These are phyloP conservation scores for Lasioglossum lativentre DNA, from an alignment of 2,888 invertebrate genomes.

Conservation along the genomic window DNA sequence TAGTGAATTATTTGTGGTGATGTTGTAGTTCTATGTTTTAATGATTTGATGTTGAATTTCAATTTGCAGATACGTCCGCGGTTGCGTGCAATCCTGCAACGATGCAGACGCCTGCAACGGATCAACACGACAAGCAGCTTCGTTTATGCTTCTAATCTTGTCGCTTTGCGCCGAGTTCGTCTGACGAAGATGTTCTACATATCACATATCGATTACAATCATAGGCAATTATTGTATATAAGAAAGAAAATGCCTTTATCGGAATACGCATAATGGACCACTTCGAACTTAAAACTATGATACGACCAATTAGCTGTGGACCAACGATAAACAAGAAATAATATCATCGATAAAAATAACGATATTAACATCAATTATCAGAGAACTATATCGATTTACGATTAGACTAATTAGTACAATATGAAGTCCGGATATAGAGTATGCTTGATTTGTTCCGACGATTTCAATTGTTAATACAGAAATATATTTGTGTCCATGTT, in stretches of 20 bases:
- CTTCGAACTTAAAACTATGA: constrained; percentile 39
- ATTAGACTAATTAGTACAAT: constrained; percentile 32
- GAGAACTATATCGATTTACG: constrained; percentile 10
- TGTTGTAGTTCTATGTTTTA: neutral
- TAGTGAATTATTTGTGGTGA: neutral
- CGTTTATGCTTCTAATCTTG: constrained; percentile 62
- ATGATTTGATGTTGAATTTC: neutral
- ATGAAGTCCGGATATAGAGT: constrained; percentile 14
- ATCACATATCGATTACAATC: constrained; percentile 26
- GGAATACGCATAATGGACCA: constrained; percentile 40
- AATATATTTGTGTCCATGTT: neutral
- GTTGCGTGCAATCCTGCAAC: constrained; percentile 97
- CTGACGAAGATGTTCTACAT: constrained; percentile 23
- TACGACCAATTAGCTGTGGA: constrained; percentile 60
- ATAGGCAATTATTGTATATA: constrained; percentile 49
- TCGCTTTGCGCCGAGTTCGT: constrained; percentile 64
- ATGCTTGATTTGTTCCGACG: neutral
- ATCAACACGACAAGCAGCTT: constrained; percentile 55
- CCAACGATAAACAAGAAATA: constrained; percentile 43
- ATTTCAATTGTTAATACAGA: neutral
- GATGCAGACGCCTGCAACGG: constrained; percentile 96
- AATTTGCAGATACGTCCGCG: constrained; percentile 91
- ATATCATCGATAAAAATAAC: constrained; percentile 24
- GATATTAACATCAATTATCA: constrained; percentile 8
- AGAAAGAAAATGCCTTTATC: constrained; percentile 3